Evolutionary conservation across 2,888 invertebrate genomes (phyloP).

Genomic region (Hyppa rectilinea): DNA sequence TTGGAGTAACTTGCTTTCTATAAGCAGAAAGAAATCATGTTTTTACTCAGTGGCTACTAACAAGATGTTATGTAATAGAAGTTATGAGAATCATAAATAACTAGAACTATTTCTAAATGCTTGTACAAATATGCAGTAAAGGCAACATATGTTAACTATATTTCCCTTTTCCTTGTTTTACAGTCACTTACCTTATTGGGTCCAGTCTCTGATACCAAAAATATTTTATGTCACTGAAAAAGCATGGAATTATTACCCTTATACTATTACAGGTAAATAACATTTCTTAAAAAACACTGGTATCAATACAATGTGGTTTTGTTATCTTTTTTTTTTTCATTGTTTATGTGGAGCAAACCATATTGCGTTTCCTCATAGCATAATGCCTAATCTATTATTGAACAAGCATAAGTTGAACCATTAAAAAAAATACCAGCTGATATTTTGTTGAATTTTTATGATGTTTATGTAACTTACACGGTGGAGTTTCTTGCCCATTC

Average conservation of each 20-base stretch:
- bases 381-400: background rate
- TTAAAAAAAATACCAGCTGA: too few species aligned
- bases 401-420: background rate
- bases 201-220: conserved; percentile 96
- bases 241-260: conserved; percentile 98
- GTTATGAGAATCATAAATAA: background rate
- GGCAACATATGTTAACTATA: conserved; percentile 5
- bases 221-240: conserved; percentile 98
- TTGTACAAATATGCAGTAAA: background rate
- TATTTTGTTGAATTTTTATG: background rate
- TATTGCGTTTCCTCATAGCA: background rate
- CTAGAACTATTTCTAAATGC: background rate
- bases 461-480: background rate
- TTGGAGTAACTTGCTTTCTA: background rate
- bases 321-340: background rate
- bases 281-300: background rate
- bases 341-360: background rate
- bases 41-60: background rate
- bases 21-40: background rate
- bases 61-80: background rate
- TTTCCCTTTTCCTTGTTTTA: conserved; percentile 73
- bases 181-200: conserved; percentile 97
- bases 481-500: too few species aligned
- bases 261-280: conserved; percentile 94
- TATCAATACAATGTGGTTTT: conserved; percentile 4